phyloP scores from a whole-genome alignment of 1,140 invertebrate genomes.

The Procambarus clarkii region DNA sequence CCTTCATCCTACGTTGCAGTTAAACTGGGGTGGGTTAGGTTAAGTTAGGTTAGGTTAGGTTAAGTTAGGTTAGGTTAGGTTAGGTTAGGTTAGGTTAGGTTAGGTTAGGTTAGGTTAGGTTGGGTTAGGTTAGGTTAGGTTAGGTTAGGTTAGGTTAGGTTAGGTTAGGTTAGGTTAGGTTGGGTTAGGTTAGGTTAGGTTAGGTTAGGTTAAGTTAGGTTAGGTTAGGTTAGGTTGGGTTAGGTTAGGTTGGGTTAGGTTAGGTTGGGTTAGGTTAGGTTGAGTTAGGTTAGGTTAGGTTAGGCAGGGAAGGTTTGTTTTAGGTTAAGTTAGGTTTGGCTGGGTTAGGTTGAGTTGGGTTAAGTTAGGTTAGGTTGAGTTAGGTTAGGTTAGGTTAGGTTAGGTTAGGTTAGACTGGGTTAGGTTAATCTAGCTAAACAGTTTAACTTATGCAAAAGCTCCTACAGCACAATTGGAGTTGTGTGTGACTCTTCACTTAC shows the following conservation, averaged over 20 bases:
- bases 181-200: slow-evolving; percentile 10
- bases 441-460: no score
- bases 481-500: neutral
- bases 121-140: neutral
- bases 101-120: neutral
- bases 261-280: neutral
- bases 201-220: neutral
- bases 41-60: neutral
- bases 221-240: neutral
- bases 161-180: neutral
- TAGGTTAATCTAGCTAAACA: neutral
- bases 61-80: slow-evolving; percentile 2
- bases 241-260: neutral
- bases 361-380: neutral
- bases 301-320: neutral
- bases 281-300: neutral
- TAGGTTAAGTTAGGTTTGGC: neutral
- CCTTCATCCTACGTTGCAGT: neutral
- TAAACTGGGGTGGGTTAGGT: neutral
- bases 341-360: neutral
- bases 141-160: neutral
- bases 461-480: no score
- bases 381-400: neutral
- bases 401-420: neutral
- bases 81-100: slow-evolving; percentile 4